phyloP scores from a whole-genome alignment of 2,113 vertebrate genomes.

The Lethenteron camtschaticum region DNA sequence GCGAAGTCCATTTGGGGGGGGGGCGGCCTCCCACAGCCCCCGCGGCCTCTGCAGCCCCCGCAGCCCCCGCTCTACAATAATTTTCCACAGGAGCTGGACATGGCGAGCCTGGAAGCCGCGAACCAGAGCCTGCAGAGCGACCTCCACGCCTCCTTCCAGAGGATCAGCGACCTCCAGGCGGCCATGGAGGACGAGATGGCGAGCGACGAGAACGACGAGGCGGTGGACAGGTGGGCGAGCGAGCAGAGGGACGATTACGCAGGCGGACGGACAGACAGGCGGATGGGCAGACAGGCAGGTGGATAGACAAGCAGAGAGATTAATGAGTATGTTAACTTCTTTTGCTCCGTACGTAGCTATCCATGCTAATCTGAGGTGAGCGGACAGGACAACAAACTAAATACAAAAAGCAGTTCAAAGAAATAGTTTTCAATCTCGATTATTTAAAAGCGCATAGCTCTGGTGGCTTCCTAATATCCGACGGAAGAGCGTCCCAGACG shows the following conservation, averaged over 20 bases:
- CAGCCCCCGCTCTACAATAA: too few species aligned
- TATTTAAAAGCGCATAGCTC: too few species aligned
- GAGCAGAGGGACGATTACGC: background rate
- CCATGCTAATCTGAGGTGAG: background rate
- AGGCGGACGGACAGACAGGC: background rate
- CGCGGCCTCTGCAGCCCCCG: too few species aligned
- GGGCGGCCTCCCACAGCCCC: too few species aligned
- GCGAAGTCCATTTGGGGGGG: too few species aligned
- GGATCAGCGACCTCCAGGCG: constrained; percentile 86
- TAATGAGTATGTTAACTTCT: background rate
- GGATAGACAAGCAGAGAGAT: background rate
- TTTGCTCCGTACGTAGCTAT: background rate
- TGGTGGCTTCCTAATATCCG: too few species aligned
- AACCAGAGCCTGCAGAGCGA: constrained; percentile 94
- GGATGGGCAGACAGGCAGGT: background rate
- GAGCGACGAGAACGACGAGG: constrained; percentile 85
- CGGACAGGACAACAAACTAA: background rate
- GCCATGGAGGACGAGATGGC: constrained; percentile 98
- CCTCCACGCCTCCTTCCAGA: constrained; percentile 88
- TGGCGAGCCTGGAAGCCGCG: constrained; percentile 76
- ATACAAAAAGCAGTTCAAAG: too few species aligned
- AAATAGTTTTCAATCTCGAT: too few species aligned
- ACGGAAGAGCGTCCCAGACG: too few species aligned
- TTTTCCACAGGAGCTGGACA: constrained; percentile 62
- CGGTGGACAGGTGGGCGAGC: constrained; percentile 62